Evolutionary conservation across 2,113 vertebrate species (phyloP).

Genomic region (Phylloscopus trochilus): DNA sequence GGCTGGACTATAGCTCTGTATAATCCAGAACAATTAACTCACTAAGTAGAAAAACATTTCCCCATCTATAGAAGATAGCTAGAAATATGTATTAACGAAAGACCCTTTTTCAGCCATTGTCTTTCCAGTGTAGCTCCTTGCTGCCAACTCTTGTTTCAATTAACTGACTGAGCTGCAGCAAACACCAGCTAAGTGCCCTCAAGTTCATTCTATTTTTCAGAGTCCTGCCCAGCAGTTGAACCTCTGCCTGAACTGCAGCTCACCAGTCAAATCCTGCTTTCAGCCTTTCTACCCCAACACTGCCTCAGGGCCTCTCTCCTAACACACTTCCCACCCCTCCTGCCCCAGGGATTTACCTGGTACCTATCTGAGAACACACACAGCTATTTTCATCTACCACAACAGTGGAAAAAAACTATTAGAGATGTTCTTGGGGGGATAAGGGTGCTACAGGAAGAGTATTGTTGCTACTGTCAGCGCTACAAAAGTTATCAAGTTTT

Average conservation of each 20-base stretch:
- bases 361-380: not conserved
- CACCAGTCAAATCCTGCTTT: not conserved
- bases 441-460: no score
- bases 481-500: not conserved
- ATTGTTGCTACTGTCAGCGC: not conserved
- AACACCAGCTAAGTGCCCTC: not conserved
- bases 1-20: not conserved
- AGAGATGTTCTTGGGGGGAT: accelerated
- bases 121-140: not conserved
- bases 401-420: not conserved
- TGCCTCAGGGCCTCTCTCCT: not conserved
- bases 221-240: not conserved
- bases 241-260: not conserved
- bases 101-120: not conserved
- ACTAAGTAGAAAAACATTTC: not conserved
- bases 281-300: not conserved
- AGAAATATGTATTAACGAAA: not conserved
- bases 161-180: not conserved
- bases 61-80: accelerated
- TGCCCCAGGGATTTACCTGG: not conserved
- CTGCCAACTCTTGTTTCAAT: not conserved
- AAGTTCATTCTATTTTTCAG: not conserved
- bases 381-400: not conserved
- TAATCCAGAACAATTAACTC: not conserved
- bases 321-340: not conserved